phyloP scores from a whole-genome alignment of 1,140 invertebrate genomes.

The Calliopsis andreniformis region DNA sequence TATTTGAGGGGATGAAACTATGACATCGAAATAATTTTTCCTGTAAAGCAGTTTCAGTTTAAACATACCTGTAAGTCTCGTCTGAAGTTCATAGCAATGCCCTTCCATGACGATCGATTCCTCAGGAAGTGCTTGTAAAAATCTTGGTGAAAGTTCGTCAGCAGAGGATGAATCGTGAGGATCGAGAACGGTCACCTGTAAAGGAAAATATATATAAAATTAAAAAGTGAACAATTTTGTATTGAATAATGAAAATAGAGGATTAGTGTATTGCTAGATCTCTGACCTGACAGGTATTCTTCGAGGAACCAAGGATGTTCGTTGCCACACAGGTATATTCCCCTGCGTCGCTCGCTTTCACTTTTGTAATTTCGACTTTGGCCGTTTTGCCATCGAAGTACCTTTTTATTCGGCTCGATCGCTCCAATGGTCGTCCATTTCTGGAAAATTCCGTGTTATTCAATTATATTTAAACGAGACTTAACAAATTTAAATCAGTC shows the following conservation, averaged over 20 bases:
- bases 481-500: neutral
- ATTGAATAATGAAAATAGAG: neutral
- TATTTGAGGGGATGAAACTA: no score
- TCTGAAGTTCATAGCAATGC: slow-evolving; percentile 83
- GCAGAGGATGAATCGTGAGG: slow-evolving; percentile 58
- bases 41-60: neutral
- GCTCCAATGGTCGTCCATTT: slow-evolving; percentile 81
- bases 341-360: slow-evolving; percentile 82
- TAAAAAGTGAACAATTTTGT: neutral
- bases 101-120: slow-evolving; percentile 83
- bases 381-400: slow-evolving; percentile 77
- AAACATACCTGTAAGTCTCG: slow-evolving; percentile 80
- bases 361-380: slow-evolving; percentile 81
- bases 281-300: slow-evolving; percentile 70
- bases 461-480: neutral
- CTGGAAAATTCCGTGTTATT: slow-evolving; percentile 67
- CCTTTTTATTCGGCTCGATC: slow-evolving; percentile 73
- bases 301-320: slow-evolving; percentile 80
- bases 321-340: slow-evolving; percentile 88
- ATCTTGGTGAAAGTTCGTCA: slow-evolving; percentile 78
- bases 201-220: neutral
- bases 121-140: slow-evolving; percentile 77
- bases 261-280: neutral
- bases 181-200: slow-evolving; percentile 69
- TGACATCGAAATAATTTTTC: no score